Percentiles rank a stretch among this genome's conserved stretches.
phyloP scores from a whole-genome alignment of 2,797 vertebrate genomes.

The Myiotriccus ornatus region DNA sequence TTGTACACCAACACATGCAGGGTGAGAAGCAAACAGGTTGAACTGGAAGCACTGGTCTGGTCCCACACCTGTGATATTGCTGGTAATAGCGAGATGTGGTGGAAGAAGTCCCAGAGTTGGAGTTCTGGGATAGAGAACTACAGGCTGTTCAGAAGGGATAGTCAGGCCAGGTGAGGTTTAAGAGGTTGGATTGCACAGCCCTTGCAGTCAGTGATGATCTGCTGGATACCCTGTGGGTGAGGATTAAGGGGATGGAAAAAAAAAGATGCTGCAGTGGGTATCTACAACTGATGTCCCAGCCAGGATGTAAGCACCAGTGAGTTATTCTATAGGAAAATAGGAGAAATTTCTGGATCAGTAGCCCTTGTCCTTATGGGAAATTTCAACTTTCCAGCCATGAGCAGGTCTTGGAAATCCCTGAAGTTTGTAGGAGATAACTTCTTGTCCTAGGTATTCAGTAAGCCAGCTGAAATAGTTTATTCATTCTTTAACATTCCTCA shows the following conservation, averaged over 20 bases:
- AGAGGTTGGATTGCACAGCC: background rate
- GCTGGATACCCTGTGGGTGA: too few relatives aligned
- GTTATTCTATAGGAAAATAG: background rate
- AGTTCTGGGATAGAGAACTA: background rate
- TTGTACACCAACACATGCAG: rapidly evolving
- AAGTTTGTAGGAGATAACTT: background rate
- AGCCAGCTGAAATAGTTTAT: background rate
- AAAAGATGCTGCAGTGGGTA: background rate
- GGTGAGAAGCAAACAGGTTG: background rate
- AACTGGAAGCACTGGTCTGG: background rate
- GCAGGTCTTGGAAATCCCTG: background rate
- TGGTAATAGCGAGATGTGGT: too few relatives aligned
- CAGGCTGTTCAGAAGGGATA: background rate
- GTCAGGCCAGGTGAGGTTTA: background rate
- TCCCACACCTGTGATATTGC: background rate
- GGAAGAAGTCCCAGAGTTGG: background rate
- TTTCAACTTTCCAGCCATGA: background rate
- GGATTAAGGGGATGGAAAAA: background rate
- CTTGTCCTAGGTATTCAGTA: background rate
- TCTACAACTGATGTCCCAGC: background rate
- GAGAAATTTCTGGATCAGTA: background rate
- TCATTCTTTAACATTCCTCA: background rate
- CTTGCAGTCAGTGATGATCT: background rate
- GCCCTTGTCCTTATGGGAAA: background rate
- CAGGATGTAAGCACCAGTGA: background rate